Percentiles rank a stretch among this genome's conserved stretches.
These are phyloP conservation scores for Zootoca vivipara DNA, from an alignment of 2,113 vertebrate species.

Conservation along the genomic window DNA sequence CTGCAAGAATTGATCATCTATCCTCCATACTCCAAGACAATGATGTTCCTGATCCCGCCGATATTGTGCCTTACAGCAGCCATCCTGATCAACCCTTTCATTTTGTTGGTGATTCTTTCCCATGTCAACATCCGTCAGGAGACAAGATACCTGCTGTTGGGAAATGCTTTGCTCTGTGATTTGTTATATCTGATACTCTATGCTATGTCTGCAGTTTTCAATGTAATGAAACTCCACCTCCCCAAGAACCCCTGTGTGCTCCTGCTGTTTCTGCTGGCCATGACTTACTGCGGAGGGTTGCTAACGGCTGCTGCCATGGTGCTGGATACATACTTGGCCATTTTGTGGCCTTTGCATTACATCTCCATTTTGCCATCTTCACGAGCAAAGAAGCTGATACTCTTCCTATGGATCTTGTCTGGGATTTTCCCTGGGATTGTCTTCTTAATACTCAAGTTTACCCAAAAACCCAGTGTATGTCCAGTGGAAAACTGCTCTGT, in stretches of 20 bases:
- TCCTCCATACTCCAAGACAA: slow-evolving; percentile 47
- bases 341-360: slow-evolving; percentile 78
- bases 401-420: slow-evolving; percentile 67
- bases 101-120: slow-evolving; percentile 78
- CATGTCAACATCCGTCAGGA: slow-evolving; percentile 72
- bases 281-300: slow-evolving; percentile 75
- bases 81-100: slow-evolving; percentile 71
- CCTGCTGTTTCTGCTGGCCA: slow-evolving; percentile 72
- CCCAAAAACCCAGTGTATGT: slow-evolving; percentile 62
- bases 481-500: slow-evolving; percentile 70
- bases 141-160: slow-evolving; percentile 81
- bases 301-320: slow-evolving; percentile 78
- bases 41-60: slow-evolving; percentile 75
- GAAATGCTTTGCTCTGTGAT: slow-evolving; percentile 79
- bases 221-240: slow-evolving; percentile 58
- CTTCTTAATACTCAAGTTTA: slow-evolving; percentile 68
- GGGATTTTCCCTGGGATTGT: slow-evolving; percentile 69
- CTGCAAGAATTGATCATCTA: slow-evolving; percentile 68
- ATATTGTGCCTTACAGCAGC: slow-evolving; percentile 70
- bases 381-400: slow-evolving; percentile 67
- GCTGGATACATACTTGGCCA: slow-evolving; percentile 77
- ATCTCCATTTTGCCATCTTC: slow-evolving; percentile 69
- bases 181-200: slow-evolving; percentile 77
- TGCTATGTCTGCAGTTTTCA: slow-evolving; percentile 70
- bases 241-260: slow-evolving; percentile 70